phyloP scores from a whole-genome alignment of 2,888 invertebrate genomes.

The Corbicula japonica region DNA sequence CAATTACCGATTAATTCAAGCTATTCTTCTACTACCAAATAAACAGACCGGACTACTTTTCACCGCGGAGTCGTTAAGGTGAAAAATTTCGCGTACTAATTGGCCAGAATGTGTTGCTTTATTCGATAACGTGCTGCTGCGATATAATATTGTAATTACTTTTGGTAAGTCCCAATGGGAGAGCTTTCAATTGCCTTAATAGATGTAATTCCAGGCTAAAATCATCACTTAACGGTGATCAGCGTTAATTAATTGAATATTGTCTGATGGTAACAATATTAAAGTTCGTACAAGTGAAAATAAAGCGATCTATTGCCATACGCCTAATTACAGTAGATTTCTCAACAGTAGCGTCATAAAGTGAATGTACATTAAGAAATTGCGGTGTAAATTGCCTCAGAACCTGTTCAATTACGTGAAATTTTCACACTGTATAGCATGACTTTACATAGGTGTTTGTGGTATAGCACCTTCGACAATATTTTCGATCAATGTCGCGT shows the following conservation, averaged over 20 bases:
- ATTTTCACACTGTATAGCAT: slow-evolving; percentile 6
- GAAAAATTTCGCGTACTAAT: slow-evolving; percentile 65
- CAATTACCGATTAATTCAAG: slow-evolving; percentile 67
- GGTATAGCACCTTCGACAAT: too few species aligned
- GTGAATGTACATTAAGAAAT: slow-evolving; percentile 47
- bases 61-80: slow-evolving; percentile 45
- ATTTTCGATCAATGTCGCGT: too few species aligned
- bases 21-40: slow-evolving; percentile 47
- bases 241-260: slow-evolving; percentile 67
- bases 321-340: slow-evolving; percentile 35
- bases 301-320: slow-evolving; percentile 30
- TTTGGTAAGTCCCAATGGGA: slow-evolving; percentile 64
- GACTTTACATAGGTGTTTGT: too few species aligned
- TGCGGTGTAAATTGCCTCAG: slow-evolving; percentile 22
- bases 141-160: slow-evolving; percentile 71
- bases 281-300: slow-evolving; percentile 52
- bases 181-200: slow-evolving; percentile 65
- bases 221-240: slow-evolving; percentile 66
- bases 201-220: slow-evolving; percentile 66
- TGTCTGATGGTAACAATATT: slow-evolving; percentile 51
- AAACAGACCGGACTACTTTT: slow-evolving; percentile 36
- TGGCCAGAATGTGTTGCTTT: slow-evolving; percentile 57
- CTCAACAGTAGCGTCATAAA: slow-evolving; percentile 34
- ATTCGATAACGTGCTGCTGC: slow-evolving; percentile 60
- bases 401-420: slow-evolving; percentile 27